Percentiles rank a stretch among this genome's conserved stretches.
These are phyloP conservation scores for Cricetomys ansorgei DNA, from an alignment of 2,113 vertebrate species.

Conservation along the genomic window DNA sequence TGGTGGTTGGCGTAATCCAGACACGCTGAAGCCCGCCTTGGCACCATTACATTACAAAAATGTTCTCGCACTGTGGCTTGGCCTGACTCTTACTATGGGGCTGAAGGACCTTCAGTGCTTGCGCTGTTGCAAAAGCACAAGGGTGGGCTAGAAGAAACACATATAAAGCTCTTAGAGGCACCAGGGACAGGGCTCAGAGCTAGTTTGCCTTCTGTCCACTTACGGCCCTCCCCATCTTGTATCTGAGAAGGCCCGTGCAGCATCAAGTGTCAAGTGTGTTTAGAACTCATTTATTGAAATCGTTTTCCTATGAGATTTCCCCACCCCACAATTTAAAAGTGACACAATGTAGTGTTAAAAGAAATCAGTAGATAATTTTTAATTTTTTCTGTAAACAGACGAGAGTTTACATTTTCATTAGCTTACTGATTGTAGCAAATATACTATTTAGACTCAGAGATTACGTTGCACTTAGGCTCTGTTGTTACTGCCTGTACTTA, in stretches of 20 bases:
- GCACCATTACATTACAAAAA: neutral
- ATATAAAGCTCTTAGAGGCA: neutral
- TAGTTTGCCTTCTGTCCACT: neutral
- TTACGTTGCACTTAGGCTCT: conserved; percentile 16
- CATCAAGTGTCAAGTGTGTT: neutral
- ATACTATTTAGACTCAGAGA: conserved; percentile 55
- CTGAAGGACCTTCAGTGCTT: too few species aligned
- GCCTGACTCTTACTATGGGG: too few species aligned
- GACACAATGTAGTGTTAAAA: conserved; percentile 67
- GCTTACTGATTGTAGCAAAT: conserved; percentile 57
- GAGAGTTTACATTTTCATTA: conserved; percentile 63
- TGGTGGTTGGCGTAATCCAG: too few species aligned
- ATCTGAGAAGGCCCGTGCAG: neutral
- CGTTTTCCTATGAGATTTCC: conserved; percentile 17
- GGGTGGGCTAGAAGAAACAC: neutral
- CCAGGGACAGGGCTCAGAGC: neutral
- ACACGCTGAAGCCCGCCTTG: neutral
- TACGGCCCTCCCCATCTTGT: neutral
- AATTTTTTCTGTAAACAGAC: conserved; percentile 47
- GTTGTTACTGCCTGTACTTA: neutral
- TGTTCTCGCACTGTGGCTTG: neutral
- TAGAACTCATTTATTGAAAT: neutral
- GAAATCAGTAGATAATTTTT: conserved; percentile 67
- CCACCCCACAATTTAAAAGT: conserved; percentile 37
- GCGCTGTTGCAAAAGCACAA: neutral